Evolutionary conservation across 2,888 invertebrate species (phyloP), one percentile per base, ranked within the genome.

Genomic region (Sarcophaga variegata): DNA sequence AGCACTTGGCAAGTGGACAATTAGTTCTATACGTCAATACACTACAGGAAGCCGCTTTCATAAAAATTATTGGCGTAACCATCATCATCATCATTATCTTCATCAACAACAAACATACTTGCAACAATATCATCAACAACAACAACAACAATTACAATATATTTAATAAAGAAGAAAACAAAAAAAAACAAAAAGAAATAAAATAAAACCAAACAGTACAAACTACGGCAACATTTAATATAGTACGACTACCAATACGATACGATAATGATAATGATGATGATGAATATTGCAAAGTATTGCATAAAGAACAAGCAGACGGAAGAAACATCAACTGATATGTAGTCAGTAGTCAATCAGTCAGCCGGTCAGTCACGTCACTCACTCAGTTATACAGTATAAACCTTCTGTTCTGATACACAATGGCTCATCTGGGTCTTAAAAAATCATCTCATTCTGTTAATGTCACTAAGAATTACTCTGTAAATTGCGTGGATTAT

Each of bases 21-120:
- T 92, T 92, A 92, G 92, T 92, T 92, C 92, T 92, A 92, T 91
- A 92, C 92, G 90, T 92, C 91, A 91, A 91, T 91, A 92, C 90
- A 90, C 92, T 91, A 91, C 92, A 92, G 91, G 92, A 92, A 91
- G 91, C 90, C 91, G 90, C 90, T 91, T 88, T 88, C 88, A 88
- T 84, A 85, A 89, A 87, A 88, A 75, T 85, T 83, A 84, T 88
- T 87, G 88, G 85, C 87, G 89, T 85, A 88, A 87, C 83, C 88
- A 88, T 85, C 22, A 88, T 85, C 22, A 88, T 85, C 87, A 86
- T 85, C 83, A 88, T 54, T 54, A 83, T 62, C 70, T 78, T 83
- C 76, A 75, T 14, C 62, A 82, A 76, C 66, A 81, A 67, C 37
- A 54, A 54, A 54, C 54, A 54, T 54, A 54, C 54, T 54, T 54